A percentile compares a stretch with the other conserved stretches of the same genome.
Evolutionary conservation across 2,888 invertebrate genomes (phyloP).

Genomic region (Drosophila rellima): DNA sequence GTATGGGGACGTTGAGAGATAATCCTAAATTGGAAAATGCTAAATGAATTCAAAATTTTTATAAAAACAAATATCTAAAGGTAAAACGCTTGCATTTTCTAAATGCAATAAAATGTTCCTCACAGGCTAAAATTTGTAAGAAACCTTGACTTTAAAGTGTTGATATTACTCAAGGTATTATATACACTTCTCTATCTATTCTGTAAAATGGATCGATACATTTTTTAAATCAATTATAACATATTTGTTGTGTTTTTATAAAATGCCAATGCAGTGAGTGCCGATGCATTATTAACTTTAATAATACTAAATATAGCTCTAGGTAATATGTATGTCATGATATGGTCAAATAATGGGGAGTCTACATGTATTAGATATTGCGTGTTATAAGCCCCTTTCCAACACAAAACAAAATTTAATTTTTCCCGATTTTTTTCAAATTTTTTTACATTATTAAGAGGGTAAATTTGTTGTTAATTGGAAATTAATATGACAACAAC

Average conservation of each 20-base stretch:
- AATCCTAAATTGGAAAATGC: neutral
- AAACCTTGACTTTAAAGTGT: constrained; percentile 52
- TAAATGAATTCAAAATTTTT: neutral
- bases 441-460: neutral
- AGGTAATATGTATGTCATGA: constrained; percentile 76
- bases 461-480: neutral
- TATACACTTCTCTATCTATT: constrained; percentile 35
- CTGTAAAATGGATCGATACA: constrained; percentile 48
- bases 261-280: constrained; percentile 49
- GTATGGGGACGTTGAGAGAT: neutral
- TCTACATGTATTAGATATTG: constrained; percentile 36
- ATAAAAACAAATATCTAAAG: constrained; percentile 1
- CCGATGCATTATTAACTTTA: constrained; percentile 61
- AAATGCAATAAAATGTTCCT: neutral
- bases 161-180: constrained; percentile 12
- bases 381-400: constrained; percentile 25
- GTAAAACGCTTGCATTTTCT: constrained; percentile 40
- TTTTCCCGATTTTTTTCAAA: neutral
- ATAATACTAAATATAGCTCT: constrained; percentile 61
- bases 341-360: constrained; percentile 63
- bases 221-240: constrained; percentile 2
- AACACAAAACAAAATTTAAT: neutral
- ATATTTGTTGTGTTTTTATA: neutral
- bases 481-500: neutral
- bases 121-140: constrained; percentile 12